Conservation (phyloP, 1,140 invertebrate genomes). For the Drosophila aff. region DNA sequence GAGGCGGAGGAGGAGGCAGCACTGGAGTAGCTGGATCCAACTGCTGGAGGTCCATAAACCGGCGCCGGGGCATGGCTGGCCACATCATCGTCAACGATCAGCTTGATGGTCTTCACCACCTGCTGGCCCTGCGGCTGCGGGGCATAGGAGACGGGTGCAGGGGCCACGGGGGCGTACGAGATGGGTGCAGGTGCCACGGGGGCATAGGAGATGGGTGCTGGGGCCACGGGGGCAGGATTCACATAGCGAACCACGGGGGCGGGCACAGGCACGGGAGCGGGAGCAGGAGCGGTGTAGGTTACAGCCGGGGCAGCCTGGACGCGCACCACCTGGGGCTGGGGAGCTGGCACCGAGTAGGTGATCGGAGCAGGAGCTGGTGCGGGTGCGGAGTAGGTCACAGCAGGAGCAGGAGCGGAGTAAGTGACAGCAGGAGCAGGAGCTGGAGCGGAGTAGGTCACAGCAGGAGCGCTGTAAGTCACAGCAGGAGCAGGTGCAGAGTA, state of each 20-base stretch:
- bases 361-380: slow-evolving; percentile 42
- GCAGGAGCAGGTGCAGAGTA: slow-evolving; percentile 14
- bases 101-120: slow-evolving; percentile 73
- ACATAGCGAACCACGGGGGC: slow-evolving; percentile 17
- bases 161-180: slow-evolving; percentile 14
- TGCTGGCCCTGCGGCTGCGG: slow-evolving; percentile 51
- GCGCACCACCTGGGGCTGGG: slow-evolving; percentile 7
- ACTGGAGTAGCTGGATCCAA: slow-evolving; percentile 37
- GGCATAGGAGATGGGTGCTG: slow-evolving; percentile 3
- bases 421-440: slow-evolving; percentile 14
- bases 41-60: slow-evolving; percentile 66
- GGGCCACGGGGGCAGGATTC: slow-evolving; percentile 7
- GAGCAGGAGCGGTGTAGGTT: slow-evolving; percentile 17
- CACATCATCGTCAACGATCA: slow-evolving; percentile 69
- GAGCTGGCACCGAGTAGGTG: slow-evolving; percentile 29
- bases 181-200: slow-evolving; percentile 5
- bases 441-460: slow-evolving; percentile 27
- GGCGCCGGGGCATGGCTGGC: slow-evolving; percentile 49
- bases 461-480: slow-evolving; percentile 35
- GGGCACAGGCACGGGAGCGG: slow-evolving; percentile 12
- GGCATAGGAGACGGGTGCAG: slow-evolving; percentile 25
- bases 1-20: slow-evolving; percentile 38
- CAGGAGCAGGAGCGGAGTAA: slow-evolving; percentile 21
- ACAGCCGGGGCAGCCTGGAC: slow-evolving; percentile 18
- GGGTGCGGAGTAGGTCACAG: slow-evolving; percentile 35